These are phyloP conservation scores for Dinomys branickii DNA, from an alignment of 2,113 vertebrate genomes.

Conservation along the genomic window DNA sequence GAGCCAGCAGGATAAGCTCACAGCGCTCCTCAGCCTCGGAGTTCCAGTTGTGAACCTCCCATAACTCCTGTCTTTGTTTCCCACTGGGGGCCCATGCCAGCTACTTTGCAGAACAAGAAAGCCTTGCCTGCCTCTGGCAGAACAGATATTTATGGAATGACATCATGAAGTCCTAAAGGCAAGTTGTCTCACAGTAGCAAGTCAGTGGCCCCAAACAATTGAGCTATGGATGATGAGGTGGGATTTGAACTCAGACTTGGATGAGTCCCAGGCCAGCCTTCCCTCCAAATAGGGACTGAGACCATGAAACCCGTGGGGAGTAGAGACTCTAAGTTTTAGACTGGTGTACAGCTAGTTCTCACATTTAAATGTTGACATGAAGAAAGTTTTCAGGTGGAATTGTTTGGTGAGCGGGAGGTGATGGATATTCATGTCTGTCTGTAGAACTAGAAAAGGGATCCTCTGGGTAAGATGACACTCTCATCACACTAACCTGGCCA, in stretches of 20 bases:
- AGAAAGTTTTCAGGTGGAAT: neutral
- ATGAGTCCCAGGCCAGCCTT: neutral
- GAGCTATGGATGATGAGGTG: neutral
- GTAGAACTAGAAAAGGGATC: neutral
- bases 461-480: neutral
- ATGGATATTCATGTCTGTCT: neutral
- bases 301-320: neutral
- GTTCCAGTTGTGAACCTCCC: neutral
- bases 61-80: neutral
- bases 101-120: neutral
- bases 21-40: neutral
- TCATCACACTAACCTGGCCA: neutral
- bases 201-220: neutral
- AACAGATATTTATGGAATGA: neutral
- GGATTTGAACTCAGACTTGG: neutral
- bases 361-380: neutral
- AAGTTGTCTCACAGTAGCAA: neutral
- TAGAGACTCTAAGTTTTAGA: neutral
- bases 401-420: neutral
- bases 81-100: neutral
- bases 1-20: neutral
- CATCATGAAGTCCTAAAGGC: neutral
- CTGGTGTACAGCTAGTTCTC: neutral
- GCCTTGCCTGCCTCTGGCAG: neutral
- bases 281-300: neutral